These are phyloP conservation scores for Nesidiocoris tenuis DNA, from an alignment of 2,888 invertebrate genomes.

Conservation along the genomic window DNA sequence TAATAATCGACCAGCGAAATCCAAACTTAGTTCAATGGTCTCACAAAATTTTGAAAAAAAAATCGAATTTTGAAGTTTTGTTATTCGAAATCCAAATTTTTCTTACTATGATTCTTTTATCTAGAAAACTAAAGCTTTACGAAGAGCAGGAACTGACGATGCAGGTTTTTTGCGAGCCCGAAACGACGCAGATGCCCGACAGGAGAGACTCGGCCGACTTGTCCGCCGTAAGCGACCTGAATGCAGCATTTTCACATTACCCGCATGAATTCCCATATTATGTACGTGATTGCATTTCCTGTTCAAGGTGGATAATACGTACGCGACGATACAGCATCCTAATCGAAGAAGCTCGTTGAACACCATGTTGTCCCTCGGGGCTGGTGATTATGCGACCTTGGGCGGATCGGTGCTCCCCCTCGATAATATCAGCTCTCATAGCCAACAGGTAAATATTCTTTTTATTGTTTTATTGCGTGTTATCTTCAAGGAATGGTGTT, in stretches of 20 bases:
- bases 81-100: no score
- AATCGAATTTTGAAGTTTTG: no score
- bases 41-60: no score
- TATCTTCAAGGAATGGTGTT: slow-evolving; percentile 21
- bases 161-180: slow-evolving; percentile 84
- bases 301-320: slow-evolving; percentile 70
- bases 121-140: slow-evolving; percentile 78
- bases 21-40: no score
- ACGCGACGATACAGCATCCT: slow-evolving; percentile 76
- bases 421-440: slow-evolving; percentile 52
- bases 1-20: no score
- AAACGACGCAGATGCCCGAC: slow-evolving; percentile 57
- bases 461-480: slow-evolving; percentile 1
- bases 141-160: slow-evolving; percentile 91
- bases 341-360: slow-evolving; percentile 57
- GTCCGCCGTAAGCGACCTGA: slow-evolving; percentile 50
- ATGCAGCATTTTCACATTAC: no score
- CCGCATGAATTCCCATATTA: no score
- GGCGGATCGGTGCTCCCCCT: slow-evolving; percentile 56
- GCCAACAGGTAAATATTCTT: slow-evolving; percentile 51
- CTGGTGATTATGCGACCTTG: slow-evolving; percentile 66
- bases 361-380: slow-evolving; percentile 55
- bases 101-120: no score
- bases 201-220: slow-evolving; percentile 50
- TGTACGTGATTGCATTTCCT: no score